phyloP scores from a whole-genome alignment of 2,113 vertebrate genomes.

The Eonycteris spelaea region DNA sequence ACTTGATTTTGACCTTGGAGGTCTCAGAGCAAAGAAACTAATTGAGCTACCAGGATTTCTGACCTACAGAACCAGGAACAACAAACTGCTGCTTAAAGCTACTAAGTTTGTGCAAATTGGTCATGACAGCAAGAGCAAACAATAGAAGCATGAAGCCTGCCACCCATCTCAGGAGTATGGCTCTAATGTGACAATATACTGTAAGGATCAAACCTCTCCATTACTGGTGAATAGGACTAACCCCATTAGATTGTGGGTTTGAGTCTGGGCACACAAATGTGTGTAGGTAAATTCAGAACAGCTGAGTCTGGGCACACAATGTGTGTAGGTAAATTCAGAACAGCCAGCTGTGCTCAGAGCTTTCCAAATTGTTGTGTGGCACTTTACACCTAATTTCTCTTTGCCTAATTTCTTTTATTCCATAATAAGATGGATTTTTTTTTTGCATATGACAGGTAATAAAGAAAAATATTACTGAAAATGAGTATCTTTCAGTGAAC shows the following conservation, averaged over 20 bases:
- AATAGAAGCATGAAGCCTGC: neutral
- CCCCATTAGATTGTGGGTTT: neutral
- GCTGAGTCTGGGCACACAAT: too few relatives aligned
- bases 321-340: neutral
- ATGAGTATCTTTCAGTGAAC: neutral
- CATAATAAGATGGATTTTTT: neutral
- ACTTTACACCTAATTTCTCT: neutral
- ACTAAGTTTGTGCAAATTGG: neutral
- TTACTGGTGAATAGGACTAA: neutral
- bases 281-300: too few relatives aligned
- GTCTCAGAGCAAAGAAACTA: neutral
- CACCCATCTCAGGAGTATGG: neutral
- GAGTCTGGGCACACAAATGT: too few relatives aligned
- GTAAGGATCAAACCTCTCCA: neutral
- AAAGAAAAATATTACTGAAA: conserved; percentile 24
- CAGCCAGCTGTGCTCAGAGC: neutral
- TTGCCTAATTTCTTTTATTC: neutral
- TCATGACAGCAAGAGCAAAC: neutral
- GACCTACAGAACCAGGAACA: neutral
- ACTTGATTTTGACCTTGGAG: neutral
- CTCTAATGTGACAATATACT: neutral
- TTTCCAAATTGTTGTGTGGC: neutral
- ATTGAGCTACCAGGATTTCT: neutral
- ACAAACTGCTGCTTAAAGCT: neutral
- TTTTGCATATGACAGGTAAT: neutral